These are phyloP conservation scores for Schizopygopsis malacanthus DNA, from an alignment of 2,797 vertebrate genomes.

Conservation along the genomic window DNA sequence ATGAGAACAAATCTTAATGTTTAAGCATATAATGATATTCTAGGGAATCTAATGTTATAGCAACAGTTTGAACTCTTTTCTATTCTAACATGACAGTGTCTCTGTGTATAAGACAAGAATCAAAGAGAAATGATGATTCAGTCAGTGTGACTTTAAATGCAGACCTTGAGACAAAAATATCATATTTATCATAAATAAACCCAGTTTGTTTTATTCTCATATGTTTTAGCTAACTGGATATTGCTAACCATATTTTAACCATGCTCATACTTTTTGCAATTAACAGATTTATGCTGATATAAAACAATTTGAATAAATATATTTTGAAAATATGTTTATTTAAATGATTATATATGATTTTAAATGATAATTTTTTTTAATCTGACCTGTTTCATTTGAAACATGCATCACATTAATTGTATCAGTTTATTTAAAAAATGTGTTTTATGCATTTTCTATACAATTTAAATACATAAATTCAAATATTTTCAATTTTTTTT, in stretches of 20 bases:
- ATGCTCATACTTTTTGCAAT: too few relatives aligned
- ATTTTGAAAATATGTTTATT: neutral
- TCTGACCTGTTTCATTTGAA: neutral
- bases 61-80: too few relatives aligned
- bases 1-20: too few relatives aligned
- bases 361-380: neutral
- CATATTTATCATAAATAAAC: neutral
- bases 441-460: neutral
- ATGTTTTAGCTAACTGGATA: neutral
- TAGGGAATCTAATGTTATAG: too few relatives aligned
- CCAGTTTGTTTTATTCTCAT: neutral
- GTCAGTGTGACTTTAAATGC: too few relatives aligned
- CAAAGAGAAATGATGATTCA: too few relatives aligned
- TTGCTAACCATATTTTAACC: neutral
- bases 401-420: neutral
- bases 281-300: neutral
- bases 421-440: too few relatives aligned
- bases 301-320: neutral
- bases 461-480: neutral
- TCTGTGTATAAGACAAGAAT: too few relatives aligned
- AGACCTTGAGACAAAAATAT: too few relatives aligned
- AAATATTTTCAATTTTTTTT: neutral
- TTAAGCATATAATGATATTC: too few relatives aligned
- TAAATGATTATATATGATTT: neutral
- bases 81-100: too few relatives aligned